Base-by-base conservation (phyloP, 2,888 invertebrate genomes). In the Rotaria sp. region DNA sequence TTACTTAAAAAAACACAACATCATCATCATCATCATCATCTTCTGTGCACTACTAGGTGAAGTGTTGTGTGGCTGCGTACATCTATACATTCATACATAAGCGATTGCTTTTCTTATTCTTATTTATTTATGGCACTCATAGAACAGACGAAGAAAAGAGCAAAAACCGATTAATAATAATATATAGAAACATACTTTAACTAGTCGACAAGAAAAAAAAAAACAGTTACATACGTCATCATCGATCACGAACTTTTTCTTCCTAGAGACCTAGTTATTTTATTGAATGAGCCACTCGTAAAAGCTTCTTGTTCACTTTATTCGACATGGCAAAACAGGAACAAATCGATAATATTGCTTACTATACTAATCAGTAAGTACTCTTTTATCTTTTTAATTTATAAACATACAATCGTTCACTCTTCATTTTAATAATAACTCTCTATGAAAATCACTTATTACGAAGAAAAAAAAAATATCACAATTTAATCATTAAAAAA, bases 91-190 rank as follows among this genome's bases (percentile, higher is more conserved):
- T 35, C 67, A 67, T 67, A 35, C 35, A 67, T 67, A 67, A 35
- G 35, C 67, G 21, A 67, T 67, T 67, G 67, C 35, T 67, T 35
- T 67, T 67, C 38, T 67, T 67, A 35, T 67, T 67, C 67, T 67
- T 67, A 67, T 67, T 38, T 67, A 67, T 67, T 67, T 67, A 67
- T 67, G 67, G 67, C 67, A 67, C 67, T 67, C 26, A 35, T 67
- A 67, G 35, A 67, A 67, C 35, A 67, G 67, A 67, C 67, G 67
- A 67, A 67, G 67, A 67, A 67, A 67, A 67, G 67, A 67, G 67
- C 67, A 67, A 30, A 67, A 67, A 67, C 67, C 67, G 67, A 67
- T 67, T 67, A 67, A 67, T 67, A 67, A 67, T 67, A 67, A 35
- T 67, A 67, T 67, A 35, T 67, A 35, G 67, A 35, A 67, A 67